Percentiles rank a stretch among this genome's conserved stretches.
These are phyloP conservation scores for Numida meleagris DNA, from an alignment of 2,113 vertebrate species.

Conservation along the genomic window DNA sequence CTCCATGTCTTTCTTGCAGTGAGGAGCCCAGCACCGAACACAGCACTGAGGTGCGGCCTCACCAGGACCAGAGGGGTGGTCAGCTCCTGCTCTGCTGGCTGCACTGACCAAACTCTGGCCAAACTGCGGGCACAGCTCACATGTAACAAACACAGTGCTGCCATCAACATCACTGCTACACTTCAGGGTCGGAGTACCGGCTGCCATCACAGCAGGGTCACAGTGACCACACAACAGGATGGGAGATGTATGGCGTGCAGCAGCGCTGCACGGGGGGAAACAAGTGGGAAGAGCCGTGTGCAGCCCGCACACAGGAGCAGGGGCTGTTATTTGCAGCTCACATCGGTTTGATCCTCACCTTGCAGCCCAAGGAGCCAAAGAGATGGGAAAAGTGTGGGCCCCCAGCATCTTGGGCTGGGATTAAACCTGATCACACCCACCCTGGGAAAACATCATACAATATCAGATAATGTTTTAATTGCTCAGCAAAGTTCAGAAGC, in stretches of 20 bases:
- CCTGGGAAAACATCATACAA: neutral
- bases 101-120: too few species aligned
- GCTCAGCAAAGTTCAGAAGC: neutral
- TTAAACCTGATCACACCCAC: neutral
- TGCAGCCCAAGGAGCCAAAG: neutral
- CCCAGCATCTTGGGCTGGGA: neutral
- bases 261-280: neutral
- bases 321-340: neutral
- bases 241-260: fast-evolving
- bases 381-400: neutral
- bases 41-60: too few species aligned
- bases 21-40: too few species aligned
- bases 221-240: fast-evolving
- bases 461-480: neutral
- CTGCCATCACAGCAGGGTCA: neutral
- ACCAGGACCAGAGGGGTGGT: too few species aligned
- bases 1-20: too few species aligned
- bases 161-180: fast-evolving
- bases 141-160: fast-evolving
- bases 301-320: neutral
- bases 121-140: neutral
- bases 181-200: neutral
- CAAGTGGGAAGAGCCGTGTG: neutral
- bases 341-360: neutral
- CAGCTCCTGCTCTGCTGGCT: too few species aligned